Conservation (phyloP, 2,888 invertebrate species). For the Morpho deidamia region DNA sequence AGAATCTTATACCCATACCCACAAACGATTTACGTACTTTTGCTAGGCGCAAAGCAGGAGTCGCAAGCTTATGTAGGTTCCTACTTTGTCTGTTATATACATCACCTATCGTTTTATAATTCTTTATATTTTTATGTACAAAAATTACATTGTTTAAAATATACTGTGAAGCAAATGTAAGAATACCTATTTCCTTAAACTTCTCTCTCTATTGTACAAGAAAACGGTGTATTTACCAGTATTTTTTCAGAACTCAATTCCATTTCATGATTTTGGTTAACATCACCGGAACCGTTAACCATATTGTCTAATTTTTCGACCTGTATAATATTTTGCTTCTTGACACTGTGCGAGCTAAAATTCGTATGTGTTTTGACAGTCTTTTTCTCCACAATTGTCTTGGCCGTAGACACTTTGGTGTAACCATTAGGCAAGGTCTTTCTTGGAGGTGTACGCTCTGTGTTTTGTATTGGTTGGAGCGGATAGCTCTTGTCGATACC, state of each 20-base stretch:
- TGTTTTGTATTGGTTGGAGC: conserved; percentile 84
- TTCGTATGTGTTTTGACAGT: conserved; percentile 35
- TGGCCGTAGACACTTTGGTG: conserved; percentile 43
- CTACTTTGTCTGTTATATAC: too few species aligned
- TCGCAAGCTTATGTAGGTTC: too few species aligned
- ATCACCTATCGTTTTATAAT: too few species aligned
- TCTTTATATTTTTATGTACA: too few species aligned
- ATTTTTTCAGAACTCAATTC: conserved; percentile 42
- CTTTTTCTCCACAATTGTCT: conserved; percentile 42
- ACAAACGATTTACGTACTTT: too few species aligned
- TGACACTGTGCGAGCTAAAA: conserved; percentile 44
- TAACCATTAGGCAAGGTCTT: conserved; percentile 59
- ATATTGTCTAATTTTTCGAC: conserved; percentile 54
- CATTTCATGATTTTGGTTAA: conserved; percentile 65
- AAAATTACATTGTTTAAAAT: too few species aligned
- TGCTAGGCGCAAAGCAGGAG: too few species aligned
- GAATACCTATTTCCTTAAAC: too few species aligned
- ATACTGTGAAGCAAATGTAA: too few species aligned
- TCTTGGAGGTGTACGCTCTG: conserved; percentile 44
- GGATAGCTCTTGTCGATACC: conserved; percentile 91
- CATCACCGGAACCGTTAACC: conserved; percentile 63
- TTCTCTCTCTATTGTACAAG: too few species aligned
- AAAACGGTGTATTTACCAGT: conserved; percentile 29
- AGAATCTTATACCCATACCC: too few species aligned
- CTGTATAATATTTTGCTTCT: conserved; percentile 44